These are phyloP conservation scores for Macroglossus sobrinus DNA, from an alignment of 2,113 vertebrate genomes.

Conservation along the genomic window DNA sequence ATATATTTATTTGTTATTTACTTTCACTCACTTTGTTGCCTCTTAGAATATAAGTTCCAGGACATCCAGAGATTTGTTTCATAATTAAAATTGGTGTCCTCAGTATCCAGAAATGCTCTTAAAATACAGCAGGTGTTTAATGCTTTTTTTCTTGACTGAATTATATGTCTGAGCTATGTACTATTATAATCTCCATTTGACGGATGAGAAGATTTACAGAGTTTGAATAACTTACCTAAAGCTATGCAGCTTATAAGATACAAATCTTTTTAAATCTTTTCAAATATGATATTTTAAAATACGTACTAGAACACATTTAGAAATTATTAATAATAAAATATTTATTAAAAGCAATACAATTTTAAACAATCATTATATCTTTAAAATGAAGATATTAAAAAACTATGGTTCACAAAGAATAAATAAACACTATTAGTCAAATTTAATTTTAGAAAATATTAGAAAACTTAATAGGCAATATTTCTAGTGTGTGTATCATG, in stretches of 20 bases:
- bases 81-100: background rate
- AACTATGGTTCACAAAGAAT: background rate
- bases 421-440: background rate
- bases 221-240: background rate
- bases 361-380: background rate
- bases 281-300: background rate
- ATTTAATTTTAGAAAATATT: background rate
- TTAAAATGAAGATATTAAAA: background rate
- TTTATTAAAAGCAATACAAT: background rate
- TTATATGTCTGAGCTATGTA: background rate
- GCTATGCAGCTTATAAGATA: background rate
- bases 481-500: background rate
- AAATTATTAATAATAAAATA: background rate
- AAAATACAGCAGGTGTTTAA: background rate
- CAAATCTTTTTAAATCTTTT: background rate
- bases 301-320: background rate
- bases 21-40: background rate
- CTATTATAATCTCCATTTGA: background rate
- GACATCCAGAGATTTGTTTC: background rate
- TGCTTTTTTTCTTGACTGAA: background rate
- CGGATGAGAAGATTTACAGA: background rate
- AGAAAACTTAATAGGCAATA: background rate
- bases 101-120: background rate
- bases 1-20: background rate
- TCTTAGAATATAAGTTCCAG: background rate